phyloP scores from a whole-genome alignment of 2,113 vertebrate genomes.

The Murina feae region DNA sequence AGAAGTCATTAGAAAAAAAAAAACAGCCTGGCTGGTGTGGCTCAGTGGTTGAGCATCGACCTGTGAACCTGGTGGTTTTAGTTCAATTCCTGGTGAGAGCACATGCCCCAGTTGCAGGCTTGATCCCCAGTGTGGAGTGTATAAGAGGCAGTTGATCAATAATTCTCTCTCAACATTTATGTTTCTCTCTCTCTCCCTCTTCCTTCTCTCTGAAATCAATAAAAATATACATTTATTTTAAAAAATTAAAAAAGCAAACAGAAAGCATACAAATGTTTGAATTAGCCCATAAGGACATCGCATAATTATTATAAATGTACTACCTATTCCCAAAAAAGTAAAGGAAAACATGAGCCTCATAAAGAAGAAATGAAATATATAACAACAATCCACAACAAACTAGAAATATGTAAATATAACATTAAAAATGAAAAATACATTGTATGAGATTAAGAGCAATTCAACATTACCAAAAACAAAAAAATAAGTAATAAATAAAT shows the following conservation, averaged over 20 bases:
- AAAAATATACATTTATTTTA: no score
- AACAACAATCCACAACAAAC: not conserved
- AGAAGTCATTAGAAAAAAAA: not conserved
- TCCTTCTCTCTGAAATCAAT: no score
- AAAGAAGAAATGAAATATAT: not conserved
- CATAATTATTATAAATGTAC: not conserved
- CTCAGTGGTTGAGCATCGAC: no score
- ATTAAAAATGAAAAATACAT: not conserved
- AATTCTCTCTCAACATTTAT: no score
- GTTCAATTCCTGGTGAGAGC: no score
- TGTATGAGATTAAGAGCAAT: not conserved
- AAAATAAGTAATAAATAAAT: not conserved
- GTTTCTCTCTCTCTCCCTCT: no score
- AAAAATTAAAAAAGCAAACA: not conserved
- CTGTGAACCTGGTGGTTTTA: no score
- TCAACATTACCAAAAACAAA: not conserved
- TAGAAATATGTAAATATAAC: not conserved
- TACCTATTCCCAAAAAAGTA: not conserved
- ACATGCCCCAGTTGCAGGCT: no score
- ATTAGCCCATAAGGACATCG: not conserved
- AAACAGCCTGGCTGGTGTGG: no score
- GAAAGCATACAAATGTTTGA: not conserved
- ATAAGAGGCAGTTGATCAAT: no score
- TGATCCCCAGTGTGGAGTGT: no score
- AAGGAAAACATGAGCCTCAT: not conserved